Evolutionary conservation across 2,797 vertebrate species (phyloP), one percentile per base, ranked within the genome.

Genomic region (Geotrypetes seraphini): DNA sequence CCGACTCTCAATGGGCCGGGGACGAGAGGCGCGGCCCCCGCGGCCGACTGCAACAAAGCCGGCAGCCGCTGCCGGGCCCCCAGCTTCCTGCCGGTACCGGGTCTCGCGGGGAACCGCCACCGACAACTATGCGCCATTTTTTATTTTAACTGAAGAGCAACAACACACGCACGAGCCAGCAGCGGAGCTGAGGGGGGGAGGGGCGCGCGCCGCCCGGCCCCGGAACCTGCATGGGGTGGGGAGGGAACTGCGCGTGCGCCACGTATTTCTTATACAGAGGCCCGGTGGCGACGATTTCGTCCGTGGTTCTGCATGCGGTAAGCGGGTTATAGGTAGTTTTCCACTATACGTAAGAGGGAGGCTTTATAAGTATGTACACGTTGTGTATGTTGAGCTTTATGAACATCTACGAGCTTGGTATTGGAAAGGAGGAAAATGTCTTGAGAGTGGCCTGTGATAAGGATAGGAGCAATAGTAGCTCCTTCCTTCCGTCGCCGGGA

Each of bases 71-170:
- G 60, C 47, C 88, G 88, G 78, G 87, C 80, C 78, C 90, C 88
- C 77, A 90, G 58, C 42, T 69, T 76, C 28, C 79, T 71, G 79
- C 89, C 91, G 84, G 89, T 92, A 88, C 92, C 91, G 87, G 94
- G 94, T 83, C 94, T 92, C 86, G 92, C 92, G 60, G 94, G 94
- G 91, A 96, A 97, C 83, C 94, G 94, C 91, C 92, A 97, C 91
- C 94, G 91, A 96, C 92, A 96, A 91, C 92, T 97, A 92, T 97
- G 92, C 94, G 94, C 94, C 92, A 96, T 97, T 94, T 97, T 89
- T 94, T 87, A 86, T 87, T 90, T 89, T 91, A 91, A 75, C 82
- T 90, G 89, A 87, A 75, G 77, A 75, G 79, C 86, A 88, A 87
- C 86, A 86, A 90, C 89, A 85, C 76, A 70, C n/a, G n/a, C n/a